These are phyloP conservation scores for Coreoperca whiteheadi DNA, from an alignment of 2,113 vertebrate genomes.

Conservation along the genomic window DNA sequence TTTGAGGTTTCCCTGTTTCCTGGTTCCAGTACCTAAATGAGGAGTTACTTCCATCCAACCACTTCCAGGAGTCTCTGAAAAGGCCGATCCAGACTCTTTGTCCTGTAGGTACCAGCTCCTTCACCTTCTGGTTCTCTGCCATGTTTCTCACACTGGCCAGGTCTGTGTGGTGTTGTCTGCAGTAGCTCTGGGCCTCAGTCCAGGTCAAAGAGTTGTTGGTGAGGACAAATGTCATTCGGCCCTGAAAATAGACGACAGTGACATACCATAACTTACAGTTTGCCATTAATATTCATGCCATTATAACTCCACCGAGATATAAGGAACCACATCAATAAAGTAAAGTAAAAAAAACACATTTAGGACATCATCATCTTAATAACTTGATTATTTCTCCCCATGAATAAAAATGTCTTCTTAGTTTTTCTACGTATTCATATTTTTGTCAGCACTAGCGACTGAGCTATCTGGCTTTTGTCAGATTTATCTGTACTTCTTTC, in stretches of 20 bases:
- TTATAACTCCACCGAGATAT: too few species aligned
- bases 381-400: too few species aligned
- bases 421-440: too few species aligned
- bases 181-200: constrained; percentile 14
- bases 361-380: too few species aligned
- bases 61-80: constrained; percentile 25
- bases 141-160: constrained; percentile 33
- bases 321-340: too few species aligned
- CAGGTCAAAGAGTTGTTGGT: not conserved
- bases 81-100: constrained; percentile 7
- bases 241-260: not conserved
- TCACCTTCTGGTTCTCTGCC: not conserved
- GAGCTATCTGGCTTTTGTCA: too few species aligned
- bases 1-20: not conserved
- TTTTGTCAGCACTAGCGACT: too few species aligned
- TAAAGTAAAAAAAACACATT: too few species aligned
- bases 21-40: not conserved
- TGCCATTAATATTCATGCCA: too few species aligned
- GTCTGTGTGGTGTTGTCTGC: constrained; percentile 10
- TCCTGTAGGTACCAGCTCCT: rapidly evolving
- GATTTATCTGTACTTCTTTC: too few species aligned
- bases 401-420: too few species aligned
- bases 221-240: not conserved
- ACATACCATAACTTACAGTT: too few species aligned
- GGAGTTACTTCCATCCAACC: constrained; percentile 23